Evolutionary conservation across 2,113 vertebrate species (phyloP), one percentile per base, ranked within the genome.

Genomic region (Paralichthys olivaceus): DNA sequence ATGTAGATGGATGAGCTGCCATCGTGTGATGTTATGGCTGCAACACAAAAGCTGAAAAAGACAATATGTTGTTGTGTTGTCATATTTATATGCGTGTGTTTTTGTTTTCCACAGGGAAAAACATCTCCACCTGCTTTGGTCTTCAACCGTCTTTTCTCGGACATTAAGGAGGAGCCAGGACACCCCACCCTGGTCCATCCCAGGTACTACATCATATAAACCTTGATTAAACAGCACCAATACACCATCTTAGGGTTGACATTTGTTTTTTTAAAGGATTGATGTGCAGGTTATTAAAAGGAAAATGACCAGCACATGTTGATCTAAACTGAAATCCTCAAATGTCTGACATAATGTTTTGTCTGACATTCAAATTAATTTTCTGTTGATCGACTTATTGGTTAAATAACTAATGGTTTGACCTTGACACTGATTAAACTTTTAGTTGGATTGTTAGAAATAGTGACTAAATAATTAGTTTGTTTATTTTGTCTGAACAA

Each of bases 141-240:
- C 68, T 95, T 98, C 69, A 92, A 94, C 0, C 94, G 95, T 29
- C 96, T 98, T 93, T 98, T 96, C 89, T 94, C 96, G n/a, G 94
- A 97, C 80, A 96, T 99, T 92, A 99, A 99, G 90, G 96, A 98
- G 92, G 97, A 99, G 94, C 94, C 95, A 79, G 96, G 95, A 92
- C 93, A 94, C 74, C 92, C 94, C 62, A 93, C 95, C 81, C 92
- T 97, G 93, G 90, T 98, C 85, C 97, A 98, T 81, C 97, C 97
- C 86, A 98, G 97, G 98, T 99, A 94, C 90, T 83, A 75, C 88
- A 92, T 45, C 80, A 29, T 22, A 59, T 43, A 43, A 32, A 63
- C 37, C 51, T 28, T 11, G 1, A 45, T 34, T 54, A 8, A 69
- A 45, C 29, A 43, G 23, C 71, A 58, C 28, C 0, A 19, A 23